Base-by-base conservation (phyloP, 1,140 invertebrate species). In the Drosophila dunni region DNA sequence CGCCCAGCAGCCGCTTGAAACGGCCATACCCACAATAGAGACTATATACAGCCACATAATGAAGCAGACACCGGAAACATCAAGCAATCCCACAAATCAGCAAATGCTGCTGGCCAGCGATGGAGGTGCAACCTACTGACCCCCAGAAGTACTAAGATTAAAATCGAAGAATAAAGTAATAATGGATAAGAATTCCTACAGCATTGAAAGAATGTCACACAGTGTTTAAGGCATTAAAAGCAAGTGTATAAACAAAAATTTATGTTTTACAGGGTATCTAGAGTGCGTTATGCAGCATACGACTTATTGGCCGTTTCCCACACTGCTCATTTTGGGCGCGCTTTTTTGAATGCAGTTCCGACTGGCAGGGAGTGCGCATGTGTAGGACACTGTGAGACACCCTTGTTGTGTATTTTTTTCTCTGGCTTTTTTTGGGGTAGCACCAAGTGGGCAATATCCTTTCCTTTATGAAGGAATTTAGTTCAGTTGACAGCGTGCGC, bases 401-500 rank as follows among this genome's bases (percentile, higher is more conserved):
- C 81, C 79, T 67, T 64, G 7, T 67, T 24, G 17, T 38, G 10
- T n/a, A 4, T 29, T 46, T 58, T 60, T 33, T 60, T 36, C 24
- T 29, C 24, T 29, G 24, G 24, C 24, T 36, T 29, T 57, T 40
- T 33, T 20, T 45, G 64, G 70, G 72, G 58, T 62, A 57, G 44
- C 40, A 50, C 67, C 44, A 58, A 66, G 54, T 66, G 62, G 46
- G 48, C 70, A 67, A 73, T 64, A 71, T 68, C 74, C 72, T 75
- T 69, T 83, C 70, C 68, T 75, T 69, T 83, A 74, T 89, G 71
- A 83, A 82, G 84, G 83, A 88, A 88, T 88, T 89, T 89, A 78
- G 84, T 88, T 80, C 83, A 86, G 83, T 88, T 86, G 83, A 80
- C 79, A 83, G 84, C 84, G 79, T 83, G 80, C 80, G 76, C 76